Percentiles rank a stretch among this genome's conserved stretches.
phyloP scores from a whole-genome alignment of 2,888 invertebrate genomes.

The Nysson spinosus region DNA sequence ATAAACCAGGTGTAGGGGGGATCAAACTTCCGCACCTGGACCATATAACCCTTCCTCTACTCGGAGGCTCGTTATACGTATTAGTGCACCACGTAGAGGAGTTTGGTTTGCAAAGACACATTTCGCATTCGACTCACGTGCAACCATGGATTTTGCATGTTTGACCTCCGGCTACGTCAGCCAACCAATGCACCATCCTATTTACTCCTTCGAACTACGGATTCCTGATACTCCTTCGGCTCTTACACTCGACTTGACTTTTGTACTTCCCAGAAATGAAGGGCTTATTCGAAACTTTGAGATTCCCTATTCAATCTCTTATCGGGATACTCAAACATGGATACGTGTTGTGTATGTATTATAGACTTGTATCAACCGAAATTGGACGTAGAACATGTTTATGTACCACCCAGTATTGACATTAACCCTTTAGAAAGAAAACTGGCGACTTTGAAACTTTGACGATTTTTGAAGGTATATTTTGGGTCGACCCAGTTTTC shows the following conservation, averaged over 20 bases:
- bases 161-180: constrained; percentile 61
- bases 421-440: too few relatives aligned
- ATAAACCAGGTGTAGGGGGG: constrained; percentile 18
- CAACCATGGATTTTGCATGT: constrained; percentile 69
- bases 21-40: constrained; percentile 43
- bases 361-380: too few relatives aligned
- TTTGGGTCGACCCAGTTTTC: too few relatives aligned
- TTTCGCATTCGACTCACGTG: constrained; percentile 62
- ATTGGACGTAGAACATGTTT: too few relatives aligned
- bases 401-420: too few relatives aligned
- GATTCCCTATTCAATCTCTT: too few relatives aligned
- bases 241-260: constrained; percentile 13
- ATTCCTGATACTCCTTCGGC: constrained; percentile 6
- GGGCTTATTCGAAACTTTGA: neutral
- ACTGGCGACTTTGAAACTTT: too few relatives aligned
- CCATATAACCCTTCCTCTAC: constrained; percentile 33
- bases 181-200: constrained; percentile 18
- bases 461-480: too few relatives aligned
- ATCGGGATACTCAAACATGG: too few relatives aligned
- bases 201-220: constrained; percentile 28
- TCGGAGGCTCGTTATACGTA: constrained; percentile 51
- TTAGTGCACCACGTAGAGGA: constrained; percentile 43
- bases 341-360: too few relatives aligned
- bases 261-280: constrained; percentile 1
- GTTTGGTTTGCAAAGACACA: constrained; percentile 43